A percentile compares a stretch with the other conserved stretches of the same genome.
These are phyloP conservation scores for Papilio machaon DNA, from an alignment of 1,140 invertebrate genomes.

Conservation along the genomic window DNA sequence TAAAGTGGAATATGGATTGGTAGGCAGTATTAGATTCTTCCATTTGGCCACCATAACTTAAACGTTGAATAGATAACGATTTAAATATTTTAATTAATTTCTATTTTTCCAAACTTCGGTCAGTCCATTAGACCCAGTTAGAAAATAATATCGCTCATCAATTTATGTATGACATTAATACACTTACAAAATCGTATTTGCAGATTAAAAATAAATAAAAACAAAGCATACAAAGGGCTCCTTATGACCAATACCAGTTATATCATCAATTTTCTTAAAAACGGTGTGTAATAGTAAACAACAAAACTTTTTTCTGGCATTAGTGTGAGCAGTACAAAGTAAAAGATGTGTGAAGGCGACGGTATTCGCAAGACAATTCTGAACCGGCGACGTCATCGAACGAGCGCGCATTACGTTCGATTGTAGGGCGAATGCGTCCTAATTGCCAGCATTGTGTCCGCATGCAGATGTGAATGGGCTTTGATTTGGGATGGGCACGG, in stretches of 20 bases:
- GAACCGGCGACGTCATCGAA: slow-evolving; percentile 67
- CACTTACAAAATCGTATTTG: neutral
- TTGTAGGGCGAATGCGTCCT: slow-evolving; percentile 78
- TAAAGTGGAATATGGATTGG: slow-evolving; percentile 37
- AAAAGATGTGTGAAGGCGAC: slow-evolving; percentile 46
- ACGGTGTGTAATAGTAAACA: neutral
- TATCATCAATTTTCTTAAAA: neutral
- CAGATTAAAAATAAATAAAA: neutral
- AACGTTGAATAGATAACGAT: slow-evolving; percentile 30
- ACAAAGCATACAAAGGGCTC: neutral
- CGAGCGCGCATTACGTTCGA: slow-evolving; percentile 78
- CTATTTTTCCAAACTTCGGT: slow-evolving; percentile 7
- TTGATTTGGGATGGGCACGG: slow-evolving; percentile 74
- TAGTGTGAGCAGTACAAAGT: neutral
- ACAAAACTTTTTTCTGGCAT: neutral
- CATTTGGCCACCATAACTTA: slow-evolving; percentile 35
- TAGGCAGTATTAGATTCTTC: slow-evolving; percentile 33
- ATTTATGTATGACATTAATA: neutral
- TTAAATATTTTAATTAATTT: slow-evolving; percentile 25
- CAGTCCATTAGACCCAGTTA: neutral
- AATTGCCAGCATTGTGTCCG: slow-evolving; percentile 81
- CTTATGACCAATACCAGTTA: neutral
- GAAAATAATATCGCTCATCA: neutral
- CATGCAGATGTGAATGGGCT: slow-evolving; percentile 82
- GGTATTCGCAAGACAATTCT: slow-evolving; percentile 59